Conservation (phyloP, 2,888 invertebrate genomes). For the Catotricha subobsoleta region DNA sequence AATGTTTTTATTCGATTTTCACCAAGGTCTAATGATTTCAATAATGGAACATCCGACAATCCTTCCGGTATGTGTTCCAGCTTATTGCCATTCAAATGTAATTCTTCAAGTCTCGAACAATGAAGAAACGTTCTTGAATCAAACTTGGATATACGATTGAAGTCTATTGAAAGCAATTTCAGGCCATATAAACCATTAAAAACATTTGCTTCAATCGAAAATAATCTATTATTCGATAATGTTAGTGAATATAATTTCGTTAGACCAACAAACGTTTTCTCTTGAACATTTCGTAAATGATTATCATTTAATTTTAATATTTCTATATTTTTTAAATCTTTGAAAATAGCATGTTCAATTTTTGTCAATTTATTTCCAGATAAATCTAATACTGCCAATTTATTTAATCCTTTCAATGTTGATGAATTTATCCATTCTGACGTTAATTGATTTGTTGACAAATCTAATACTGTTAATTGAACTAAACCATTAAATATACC, state of each 20-base stretch:
- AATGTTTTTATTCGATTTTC: slow-evolving; percentile 73
- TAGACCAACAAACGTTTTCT: slow-evolving; percentile 73
- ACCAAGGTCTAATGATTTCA: slow-evolving; percentile 76
- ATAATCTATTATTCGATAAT: slow-evolving; percentile 69
- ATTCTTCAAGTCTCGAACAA: slow-evolving; percentile 73
- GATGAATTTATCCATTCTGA: slow-evolving; percentile 72
- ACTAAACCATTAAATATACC: slow-evolving; percentile 67
- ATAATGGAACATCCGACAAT: slow-evolving; percentile 61
- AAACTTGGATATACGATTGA: slow-evolving; percentile 63
- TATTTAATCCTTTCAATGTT: slow-evolving; percentile 73
- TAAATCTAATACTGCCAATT: slow-evolving; percentile 67
- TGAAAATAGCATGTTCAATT: slow-evolving; percentile 65
- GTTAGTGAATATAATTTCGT: slow-evolving; percentile 77
- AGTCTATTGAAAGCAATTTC: slow-evolving; percentile 65
- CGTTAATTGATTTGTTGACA: slow-evolving; percentile 69
- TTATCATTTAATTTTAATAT: slow-evolving; percentile 74
- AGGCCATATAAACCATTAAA: slow-evolving; percentile 73
- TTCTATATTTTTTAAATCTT: slow-evolving; percentile 66
- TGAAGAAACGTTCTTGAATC: slow-evolving; percentile 75
- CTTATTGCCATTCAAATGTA: slow-evolving; percentile 76
- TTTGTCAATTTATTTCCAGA: slow-evolving; percentile 71
- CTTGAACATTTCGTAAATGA: slow-evolving; percentile 61
- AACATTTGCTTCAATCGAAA: slow-evolving; percentile 63
- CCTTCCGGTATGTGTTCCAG: slow-evolving; percentile 64
- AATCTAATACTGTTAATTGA: slow-evolving; percentile 59